These are phyloP conservation scores for Florisuga fusca DNA, from an alignment of 2,797 vertebrate genomes.

Conservation along the genomic window DNA sequence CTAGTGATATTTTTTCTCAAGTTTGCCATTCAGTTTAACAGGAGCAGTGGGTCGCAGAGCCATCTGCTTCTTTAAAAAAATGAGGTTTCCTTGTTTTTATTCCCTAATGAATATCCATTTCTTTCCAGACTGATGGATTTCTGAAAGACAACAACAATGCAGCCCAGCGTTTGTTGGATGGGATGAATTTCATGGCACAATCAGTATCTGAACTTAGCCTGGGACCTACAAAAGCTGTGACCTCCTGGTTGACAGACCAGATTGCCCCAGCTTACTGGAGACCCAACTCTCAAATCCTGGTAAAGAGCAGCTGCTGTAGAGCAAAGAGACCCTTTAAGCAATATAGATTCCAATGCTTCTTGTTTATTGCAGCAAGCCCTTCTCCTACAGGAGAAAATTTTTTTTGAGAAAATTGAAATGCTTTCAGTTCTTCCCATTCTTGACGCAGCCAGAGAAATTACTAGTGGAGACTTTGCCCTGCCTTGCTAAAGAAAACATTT, in stretches of 20 bases:
- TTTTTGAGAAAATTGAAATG: background rate
- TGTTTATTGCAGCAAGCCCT: background rate
- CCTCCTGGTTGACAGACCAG: conserved; percentile 97
- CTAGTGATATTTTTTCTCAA: background rate
- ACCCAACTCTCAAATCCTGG: conserved; percentile 95
- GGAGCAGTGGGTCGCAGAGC: background rate
- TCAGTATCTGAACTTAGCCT: conserved; percentile 97
- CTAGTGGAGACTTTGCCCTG: background rate
- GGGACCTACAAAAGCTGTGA: conserved; percentile 96
- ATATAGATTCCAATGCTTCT: background rate
- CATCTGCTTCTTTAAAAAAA: background rate
- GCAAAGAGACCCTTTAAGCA: background rate
- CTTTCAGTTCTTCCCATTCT: background rate
- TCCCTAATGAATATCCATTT: background rate
- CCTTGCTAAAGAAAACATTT: background rate
- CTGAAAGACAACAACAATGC: conserved; percentile 99
- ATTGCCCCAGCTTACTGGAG: conserved; percentile 98
- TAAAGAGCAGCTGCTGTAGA: conserved; percentile 71
- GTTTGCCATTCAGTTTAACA: background rate
- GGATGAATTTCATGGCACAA: conserved; percentile 98
- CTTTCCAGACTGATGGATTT: conserved; percentile 91
- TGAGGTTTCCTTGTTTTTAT: background rate
- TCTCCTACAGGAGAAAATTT: too few relatives aligned
- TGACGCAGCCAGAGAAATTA: background rate
- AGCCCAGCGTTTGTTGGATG: conserved; percentile 95